phyloP scores from a whole-genome alignment of 2,113 vertebrate species.

The Clinocottus analis region DNA sequence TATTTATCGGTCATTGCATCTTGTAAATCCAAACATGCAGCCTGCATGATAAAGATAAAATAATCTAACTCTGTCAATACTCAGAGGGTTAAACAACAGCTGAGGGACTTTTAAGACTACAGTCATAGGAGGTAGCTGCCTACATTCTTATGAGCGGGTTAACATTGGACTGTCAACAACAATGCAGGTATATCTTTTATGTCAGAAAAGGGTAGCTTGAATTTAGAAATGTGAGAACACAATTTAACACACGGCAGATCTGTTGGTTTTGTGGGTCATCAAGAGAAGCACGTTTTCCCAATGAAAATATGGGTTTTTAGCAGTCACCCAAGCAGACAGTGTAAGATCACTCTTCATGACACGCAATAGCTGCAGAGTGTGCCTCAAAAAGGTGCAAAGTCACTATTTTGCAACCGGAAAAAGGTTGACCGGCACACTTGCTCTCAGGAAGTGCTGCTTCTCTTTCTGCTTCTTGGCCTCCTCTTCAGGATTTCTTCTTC shows the following conservation, averaged over 20 bases:
- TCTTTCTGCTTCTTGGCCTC: slow-evolving; percentile 84
- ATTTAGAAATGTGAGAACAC: slow-evolving; percentile 21
- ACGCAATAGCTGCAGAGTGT: slow-evolving; percentile 16
- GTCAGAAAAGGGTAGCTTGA: slow-evolving; percentile 3
- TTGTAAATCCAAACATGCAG: background rate
- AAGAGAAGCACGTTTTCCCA: slow-evolving; percentile 2
- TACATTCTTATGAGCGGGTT: slow-evolving; percentile 13
- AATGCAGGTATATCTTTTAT: slow-evolving; percentile 16
- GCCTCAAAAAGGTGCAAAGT: slow-evolving; percentile 21
- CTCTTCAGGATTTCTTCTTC: slow-evolving; percentile 86
- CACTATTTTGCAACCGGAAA: slow-evolving; percentile 33
- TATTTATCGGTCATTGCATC: slow-evolving; percentile 9
- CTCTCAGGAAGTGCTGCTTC: slow-evolving; percentile 90
- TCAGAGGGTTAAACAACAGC: slow-evolving; percentile 29
- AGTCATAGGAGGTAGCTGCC: slow-evolving; percentile 47
- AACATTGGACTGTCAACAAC: slow-evolving; percentile 38
- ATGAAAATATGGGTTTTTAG: slow-evolving; percentile 13
- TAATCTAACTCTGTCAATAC: slow-evolving; percentile 9
- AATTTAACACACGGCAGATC: slow-evolving; percentile 14
- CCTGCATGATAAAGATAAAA: background rate
- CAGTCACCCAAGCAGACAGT: slow-evolving; percentile 6
- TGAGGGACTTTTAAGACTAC: slow-evolving; percentile 56
- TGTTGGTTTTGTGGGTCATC: slow-evolving; percentile 14
- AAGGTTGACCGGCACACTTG: background rate
- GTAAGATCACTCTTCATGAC: background rate